Conservation (phyloP, 2,888 invertebrate species). For the Himalopsyche anomala region DNA sequence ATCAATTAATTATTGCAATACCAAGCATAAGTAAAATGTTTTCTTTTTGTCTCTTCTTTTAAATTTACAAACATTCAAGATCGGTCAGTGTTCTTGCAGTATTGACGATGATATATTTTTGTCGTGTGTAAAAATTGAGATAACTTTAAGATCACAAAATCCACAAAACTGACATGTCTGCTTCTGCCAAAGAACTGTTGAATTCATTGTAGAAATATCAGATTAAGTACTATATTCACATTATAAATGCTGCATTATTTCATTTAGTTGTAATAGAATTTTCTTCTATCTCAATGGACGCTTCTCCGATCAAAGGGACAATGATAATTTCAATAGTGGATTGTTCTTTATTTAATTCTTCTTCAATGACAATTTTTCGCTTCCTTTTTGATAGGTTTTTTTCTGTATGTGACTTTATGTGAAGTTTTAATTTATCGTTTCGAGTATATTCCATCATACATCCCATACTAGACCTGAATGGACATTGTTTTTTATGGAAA, state of each 20-base stretch:
- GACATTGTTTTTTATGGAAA: conserved; percentile 80
- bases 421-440: conserved; percentile 79
- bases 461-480: conserved; percentile 78
- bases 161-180: too few species aligned
- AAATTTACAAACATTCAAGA: too few species aligned
- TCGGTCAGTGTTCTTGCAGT: too few species aligned
- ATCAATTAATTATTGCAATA: too few species aligned
- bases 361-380: neutral
- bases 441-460: conserved; percentile 82
- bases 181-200: too few species aligned
- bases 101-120: too few species aligned
- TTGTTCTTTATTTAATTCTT: conserved; percentile 49
- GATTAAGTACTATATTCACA: too few species aligned
- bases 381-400: conserved; percentile 49
- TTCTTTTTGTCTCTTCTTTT: too few species aligned
- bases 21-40: too few species aligned
- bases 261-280: neutral
- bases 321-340: conserved; percentile 67
- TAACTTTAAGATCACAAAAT: too few species aligned
- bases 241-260: neutral
- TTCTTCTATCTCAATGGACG: neutral
- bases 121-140: too few species aligned
- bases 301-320: conserved; percentile 65
- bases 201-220: too few species aligned
- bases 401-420: conserved; percentile 79